Base-by-base conservation (phyloP, 2,113 vertebrate species). In the Crotalus horridus region DNA sequence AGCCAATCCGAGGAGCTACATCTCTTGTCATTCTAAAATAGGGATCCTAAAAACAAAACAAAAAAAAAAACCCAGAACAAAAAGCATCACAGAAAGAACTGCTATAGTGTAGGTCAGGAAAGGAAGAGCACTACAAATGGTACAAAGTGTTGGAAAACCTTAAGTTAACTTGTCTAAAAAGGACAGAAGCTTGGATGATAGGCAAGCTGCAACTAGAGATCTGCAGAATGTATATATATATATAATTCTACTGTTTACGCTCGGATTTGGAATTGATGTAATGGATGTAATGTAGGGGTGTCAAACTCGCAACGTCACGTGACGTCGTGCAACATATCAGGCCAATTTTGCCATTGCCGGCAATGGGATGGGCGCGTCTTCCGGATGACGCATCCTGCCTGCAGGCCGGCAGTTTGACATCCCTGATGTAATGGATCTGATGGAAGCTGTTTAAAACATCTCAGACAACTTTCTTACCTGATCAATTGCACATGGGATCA, bases 21-120 rank as follows among this genome's bases (percentile, higher is more conserved):
- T 99, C 99, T 0, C 99, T 98, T 0, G 99, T 99, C 99, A 99
- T 99, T 92, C 99, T 98, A 96, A 99, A 99, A 96, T 99, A 99
- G 0, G 99, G 99, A 53, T 99, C 99, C 99, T 99, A 95, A 56
- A 86, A 92, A 15, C 29, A 46, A 0, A 2, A n/a, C n/a, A n/a
- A 13, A 24, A 26, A 20, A 64, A 64, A 64, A 5, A 15, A 2
- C 10, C 26, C 86, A 96, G 94, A 93, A 24, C 0, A 15, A 92
- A 81, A 81, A 81, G 33, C 74, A 39, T 43, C 7, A 81, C 17
- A 43, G 1, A 89, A 93, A 46, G 4, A 94, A 91, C 92, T 39
- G 1, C 3, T 43, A 89, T 88, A n/a, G 11, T 6, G n/a, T 15
- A 58, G n/a, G 9, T 33, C 24, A 29, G 9, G 69, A 64, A 3